Evolutionary conservation across 1,140 invertebrate genomes (phyloP), one percentile per base, ranked within the genome.

Genomic region (Mizuhopecten yessoensis): DNA sequence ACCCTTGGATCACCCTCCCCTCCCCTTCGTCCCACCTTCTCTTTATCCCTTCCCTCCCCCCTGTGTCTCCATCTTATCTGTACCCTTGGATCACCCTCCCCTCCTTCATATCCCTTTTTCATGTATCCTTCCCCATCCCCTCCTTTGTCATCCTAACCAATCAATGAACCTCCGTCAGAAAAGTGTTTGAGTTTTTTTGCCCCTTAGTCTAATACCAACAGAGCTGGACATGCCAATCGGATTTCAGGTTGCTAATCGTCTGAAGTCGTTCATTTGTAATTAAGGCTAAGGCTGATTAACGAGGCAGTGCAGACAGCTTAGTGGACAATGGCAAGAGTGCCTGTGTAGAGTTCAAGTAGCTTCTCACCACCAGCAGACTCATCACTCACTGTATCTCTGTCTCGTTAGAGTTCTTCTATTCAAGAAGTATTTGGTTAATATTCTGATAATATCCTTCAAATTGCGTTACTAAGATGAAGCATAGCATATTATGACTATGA

Each of bases 1-100:
- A 7, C 36, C 89, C 34, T 39, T 17, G 9, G 0, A 23, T 86
- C 49, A 45, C 29, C 89, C 88, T 89, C 89, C 87, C 87, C 87
- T 45, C n/a, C n/a, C n/a, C 36, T 17, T 57, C n/a, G 34, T 39
- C 87, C 33, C 86, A 34, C n/a, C 13, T 42, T 49, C 57, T 34
- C 39, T 87, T 29, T 20, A 15, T 17, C 42, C 42, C 17, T 17
- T 17, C 42, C 42, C 42, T 17, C 42, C 42, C 17, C 17, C 7
- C n/a, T 33, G 39, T 75, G 33, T 88, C 39, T 34, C 11, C 75
- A 10, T 33, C 42, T 42, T 34, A 34, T 17, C 17, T 20, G 9
- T 17, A 20, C 86, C 87, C 36, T 39, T 17, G 9, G 0, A 23
- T 86, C 49, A 45, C 29, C 45, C 29, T 9, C 17, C 87, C 23